These are phyloP conservation scores for Orchestes rusci DNA, from an alignment of 2,888 invertebrate genomes.

Conservation along the genomic window DNA sequence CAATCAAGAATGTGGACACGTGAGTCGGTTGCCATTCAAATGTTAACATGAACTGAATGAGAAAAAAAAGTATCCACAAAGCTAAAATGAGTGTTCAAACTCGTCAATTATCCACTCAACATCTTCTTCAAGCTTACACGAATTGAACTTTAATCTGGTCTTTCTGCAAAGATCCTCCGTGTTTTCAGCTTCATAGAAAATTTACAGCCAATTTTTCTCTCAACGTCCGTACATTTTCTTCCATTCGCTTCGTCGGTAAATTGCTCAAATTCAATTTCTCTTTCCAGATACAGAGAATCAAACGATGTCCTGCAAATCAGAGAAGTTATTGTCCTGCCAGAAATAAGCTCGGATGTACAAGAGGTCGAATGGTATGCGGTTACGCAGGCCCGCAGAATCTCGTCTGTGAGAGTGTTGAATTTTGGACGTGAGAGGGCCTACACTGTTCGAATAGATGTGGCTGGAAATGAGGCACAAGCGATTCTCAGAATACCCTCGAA, in stretches of 20 bases:
- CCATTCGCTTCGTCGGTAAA: conserved; percentile 12
- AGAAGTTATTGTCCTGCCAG: conserved; percentile 27
- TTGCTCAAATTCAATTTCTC: conserved; percentile 20
- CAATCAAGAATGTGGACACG: too few species aligned
- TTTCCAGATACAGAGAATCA: conserved; percentile 25
- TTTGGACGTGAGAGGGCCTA: conserved; percentile 32
- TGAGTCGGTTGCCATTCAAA: too few species aligned
- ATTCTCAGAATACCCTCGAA: conserved; percentile 29
- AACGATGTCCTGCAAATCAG: conserved; percentile 28
- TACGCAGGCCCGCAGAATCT: conserved; percentile 27
- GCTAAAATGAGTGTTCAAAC: too few species aligned
- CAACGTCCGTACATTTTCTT: conserved; percentile 6
- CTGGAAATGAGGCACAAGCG: conserved; percentile 28
- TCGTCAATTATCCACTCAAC: too few species aligned
- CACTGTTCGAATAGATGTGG: conserved; percentile 30
- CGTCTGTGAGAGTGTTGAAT: conserved; percentile 32
- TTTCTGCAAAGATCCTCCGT: too few species aligned
- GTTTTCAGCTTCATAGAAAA: conserved; percentile 5
- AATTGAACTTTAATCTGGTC: too few species aligned
- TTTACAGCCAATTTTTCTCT: conserved; percentile 10
- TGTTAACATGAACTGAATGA: too few species aligned
- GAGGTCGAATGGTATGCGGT: conserved; percentile 31
- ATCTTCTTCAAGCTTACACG: too few species aligned
- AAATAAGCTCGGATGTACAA: conserved; percentile 26
- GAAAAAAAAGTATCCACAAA: too few species aligned